Evolutionary conservation across 2,888 invertebrate species (phyloP).

Genomic region (Seira sanloemensis): DNA sequence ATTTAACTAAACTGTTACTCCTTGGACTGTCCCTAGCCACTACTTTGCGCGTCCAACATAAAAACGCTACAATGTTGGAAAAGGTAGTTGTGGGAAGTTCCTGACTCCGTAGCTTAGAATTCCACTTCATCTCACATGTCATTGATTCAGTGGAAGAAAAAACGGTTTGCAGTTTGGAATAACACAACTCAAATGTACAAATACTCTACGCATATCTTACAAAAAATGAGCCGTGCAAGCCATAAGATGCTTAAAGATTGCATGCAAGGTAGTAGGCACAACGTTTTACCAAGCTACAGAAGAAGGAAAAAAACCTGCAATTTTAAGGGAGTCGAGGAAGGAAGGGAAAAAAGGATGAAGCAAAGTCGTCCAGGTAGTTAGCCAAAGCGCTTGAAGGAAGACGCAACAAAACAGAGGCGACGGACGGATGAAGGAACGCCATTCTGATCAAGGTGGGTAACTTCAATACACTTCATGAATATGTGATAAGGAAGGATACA

Average conservation of each 20-base stretch:
- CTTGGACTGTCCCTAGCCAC: constrained; percentile 55
- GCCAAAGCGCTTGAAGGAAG: not conserved
- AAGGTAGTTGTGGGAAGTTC: not conserved
- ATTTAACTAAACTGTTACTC: constrained; percentile 32
- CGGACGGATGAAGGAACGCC: not conserved
- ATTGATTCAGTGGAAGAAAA: too few species aligned
- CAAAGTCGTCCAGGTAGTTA: constrained; percentile 30
- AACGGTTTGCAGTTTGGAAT: too few species aligned
- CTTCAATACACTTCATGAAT: constrained; percentile 18
- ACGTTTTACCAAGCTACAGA: not conserved
- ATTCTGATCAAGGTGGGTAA: constrained; percentile 54
- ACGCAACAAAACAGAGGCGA: not conserved
- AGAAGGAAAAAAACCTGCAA: too few species aligned
- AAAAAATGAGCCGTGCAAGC: too few species aligned
- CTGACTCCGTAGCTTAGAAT: too few species aligned
- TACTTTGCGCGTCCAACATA: constrained; percentile 33
- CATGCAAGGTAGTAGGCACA: too few species aligned
- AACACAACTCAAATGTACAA: too few species aligned
- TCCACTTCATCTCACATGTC: too few species aligned
- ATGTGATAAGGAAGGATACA: constrained; percentile 14
- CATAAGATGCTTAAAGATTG: too few species aligned
- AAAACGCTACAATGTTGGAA: not conserved
- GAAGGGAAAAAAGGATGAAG: not conserved
- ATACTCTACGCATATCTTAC: too few species aligned
- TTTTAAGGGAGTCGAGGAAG: not conserved